phyloP scores from a whole-genome alignment of 2,113 vertebrate species.

The Carassius auratus region DNA sequence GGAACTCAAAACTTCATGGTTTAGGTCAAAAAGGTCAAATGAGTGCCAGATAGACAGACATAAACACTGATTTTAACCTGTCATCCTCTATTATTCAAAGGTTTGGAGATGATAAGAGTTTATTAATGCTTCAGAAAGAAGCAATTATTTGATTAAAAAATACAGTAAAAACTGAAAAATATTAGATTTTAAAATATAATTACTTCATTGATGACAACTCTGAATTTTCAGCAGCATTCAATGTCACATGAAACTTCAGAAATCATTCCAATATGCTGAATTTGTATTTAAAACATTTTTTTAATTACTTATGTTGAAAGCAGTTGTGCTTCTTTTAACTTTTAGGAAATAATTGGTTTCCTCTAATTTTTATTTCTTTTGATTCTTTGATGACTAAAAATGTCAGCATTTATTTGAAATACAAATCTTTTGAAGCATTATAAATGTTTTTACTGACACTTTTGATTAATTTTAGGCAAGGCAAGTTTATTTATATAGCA shows the following conservation, averaged over 20 bases:
- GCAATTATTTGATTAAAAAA: not conserved
- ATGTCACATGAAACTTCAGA: not conserved
- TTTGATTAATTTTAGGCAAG: not conserved
- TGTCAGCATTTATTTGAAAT: not conserved
- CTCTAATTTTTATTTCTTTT: not conserved
- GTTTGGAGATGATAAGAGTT: not conserved
- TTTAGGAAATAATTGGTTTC: not conserved
- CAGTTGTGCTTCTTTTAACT: not conserved
- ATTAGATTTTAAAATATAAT: not conserved
- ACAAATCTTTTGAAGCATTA: not conserved
- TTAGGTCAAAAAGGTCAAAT: not conserved
- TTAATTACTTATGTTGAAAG: not conserved
- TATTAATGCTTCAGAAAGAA: not conserved
- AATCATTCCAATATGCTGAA: not conserved
- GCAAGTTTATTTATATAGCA: too few species aligned
- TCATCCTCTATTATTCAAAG: not conserved
- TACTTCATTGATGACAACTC: not conserved
- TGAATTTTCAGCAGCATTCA: not conserved
- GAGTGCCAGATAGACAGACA: not conserved
- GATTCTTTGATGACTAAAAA: not conserved
- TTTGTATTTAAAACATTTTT: not conserved
- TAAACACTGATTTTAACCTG: conserved; percentile 31
- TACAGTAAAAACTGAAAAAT: not conserved
- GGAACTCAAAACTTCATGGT: conserved; percentile 20
- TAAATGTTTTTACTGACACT: not conserved